Base-by-base conservation (phyloP, 2,888 invertebrate genomes). In the Hirtodrosophila trivittata region DNA sequence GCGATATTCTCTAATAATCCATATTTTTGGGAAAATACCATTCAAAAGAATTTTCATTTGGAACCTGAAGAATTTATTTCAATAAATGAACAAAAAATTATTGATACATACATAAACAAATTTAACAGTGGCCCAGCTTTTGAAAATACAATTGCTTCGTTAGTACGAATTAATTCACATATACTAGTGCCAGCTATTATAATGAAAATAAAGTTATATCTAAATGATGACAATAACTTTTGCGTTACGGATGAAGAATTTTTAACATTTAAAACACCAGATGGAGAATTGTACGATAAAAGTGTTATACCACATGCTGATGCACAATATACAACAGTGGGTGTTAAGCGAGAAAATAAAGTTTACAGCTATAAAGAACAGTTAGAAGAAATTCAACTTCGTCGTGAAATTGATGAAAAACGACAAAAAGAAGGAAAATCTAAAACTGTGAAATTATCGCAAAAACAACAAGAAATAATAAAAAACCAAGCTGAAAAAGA, bases 351-450 rank as follows among this genome's bases (percentile, higher is more conserved):
- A 10, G 99, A 99, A 90, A 98, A 97, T 90, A 98, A 98, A 91
- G 96, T 95, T 1, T 99, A 99, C 90, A 97, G 97, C 66, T 98
- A 97, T 90, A 97, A 97, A 88, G 99, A 99, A 66, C 99, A 99
- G 89, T 92, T 97, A 86, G 98, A 98, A 87, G 99, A 99, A 89
- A 90, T 97, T 74, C 97, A 98, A 88, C 92, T 98, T 50, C 92
- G 96, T n/a, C 94, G 97, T 63, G 98, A 98, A 91, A 91, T 98
- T 13, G 98, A 98, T 77, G 97, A 97, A 78, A 97, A 97, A 90
- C 94, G 94, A 50, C 93, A 94, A 21, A 93, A 93, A 58, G 95
- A 96, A 82, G 97, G 97, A 0, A 96, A 95, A 89, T 90, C 94
- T 32, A 95, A 95, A 77, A 94, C 94, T 38, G 93, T 94, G 0